Base-by-base conservation (phyloP, 2,888 invertebrate genomes). In the Panopea generosa region DNA sequence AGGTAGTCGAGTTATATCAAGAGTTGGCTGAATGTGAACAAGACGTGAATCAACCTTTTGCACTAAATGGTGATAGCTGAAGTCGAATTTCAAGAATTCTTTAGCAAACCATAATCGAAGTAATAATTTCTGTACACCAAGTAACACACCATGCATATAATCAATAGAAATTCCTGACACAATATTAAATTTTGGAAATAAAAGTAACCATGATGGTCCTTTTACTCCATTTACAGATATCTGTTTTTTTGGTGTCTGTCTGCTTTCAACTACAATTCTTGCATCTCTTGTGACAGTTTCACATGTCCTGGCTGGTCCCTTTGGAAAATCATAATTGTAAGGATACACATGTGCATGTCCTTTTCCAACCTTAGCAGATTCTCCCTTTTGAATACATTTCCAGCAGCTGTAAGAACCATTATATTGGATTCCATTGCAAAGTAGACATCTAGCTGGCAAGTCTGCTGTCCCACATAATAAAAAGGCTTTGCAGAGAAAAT, bases 71-170 rank as follows among this genome's bases (percentile, higher is more conserved):
- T 16, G 20, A 16, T 18, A 45, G 45, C 45, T 45, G 45, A 45
- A 45, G 20, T 6, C n/a, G 6, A 18, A 18, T 18, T 45, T 20
- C 16, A 6, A 18, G 45, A 18, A 45, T 45, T 45, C 20, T 20
- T 45, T 16, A 3, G 45, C 20, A 45, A 16, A 45, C 84, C 82
- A 86, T 20, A 84, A 24, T 18, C 49, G 50, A 14, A 77, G 47
- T 14, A 84, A 29, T 63, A 69, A 66, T 61, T 75, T 72, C n/a
- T 68, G 57, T 11, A 84, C 78, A 24, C 86, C 83, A 26, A 84
- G 76, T 20, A 84, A 56, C 7, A 84, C 82, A 47, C 82, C 78
- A 57, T 86, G 84, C 84, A 86, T 84, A 59, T 86, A 85, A 56
- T 85, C 83, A n/a, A 84, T 66, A 2, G 72, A 53, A 52, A 81